Conservation (phyloP, 2,797 vertebrate species). For the Squalus acanthias region DNA sequence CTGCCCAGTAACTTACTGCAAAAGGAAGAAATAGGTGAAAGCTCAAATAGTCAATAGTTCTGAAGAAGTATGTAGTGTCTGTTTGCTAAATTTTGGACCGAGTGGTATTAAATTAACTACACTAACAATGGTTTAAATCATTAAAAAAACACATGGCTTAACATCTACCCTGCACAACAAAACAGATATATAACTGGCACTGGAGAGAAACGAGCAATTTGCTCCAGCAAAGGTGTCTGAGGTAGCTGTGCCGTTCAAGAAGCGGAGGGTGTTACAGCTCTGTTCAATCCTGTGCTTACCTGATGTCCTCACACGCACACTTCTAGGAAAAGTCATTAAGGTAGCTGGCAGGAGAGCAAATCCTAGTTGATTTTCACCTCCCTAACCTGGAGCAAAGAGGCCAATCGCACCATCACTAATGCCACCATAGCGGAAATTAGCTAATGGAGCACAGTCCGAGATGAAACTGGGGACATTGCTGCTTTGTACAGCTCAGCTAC, state of each 20-base stretch:
- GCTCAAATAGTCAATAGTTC: constrained; percentile 9
- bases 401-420: not conserved
- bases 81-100: not conserved
- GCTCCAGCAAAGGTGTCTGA: not conserved
- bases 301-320: not conserved
- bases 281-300: not conserved
- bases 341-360: too few relatives aligned
- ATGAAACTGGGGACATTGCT: not conserved
- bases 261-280: not conserved
- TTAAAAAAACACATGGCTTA: not conserved
- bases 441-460: not conserved
- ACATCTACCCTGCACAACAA: not conserved
- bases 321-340: not conserved
- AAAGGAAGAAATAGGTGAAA: not conserved
- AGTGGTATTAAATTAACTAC: not conserved
- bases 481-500: not conserved
- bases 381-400: not conserved
- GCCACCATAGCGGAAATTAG: not conserved
- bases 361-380: not conserved
- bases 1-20: not conserved
- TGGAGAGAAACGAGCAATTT: not conserved
- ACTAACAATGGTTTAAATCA: not conserved
- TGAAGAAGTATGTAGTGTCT: not conserved
- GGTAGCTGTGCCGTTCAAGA: not conserved
- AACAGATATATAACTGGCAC: not conserved